A percentile compares a stretch with the other conserved stretches of the same genome.
Evolutionary conservation across 2,797 vertebrate genomes (phyloP).

Genomic region (Helarctos malayanus): DNA sequence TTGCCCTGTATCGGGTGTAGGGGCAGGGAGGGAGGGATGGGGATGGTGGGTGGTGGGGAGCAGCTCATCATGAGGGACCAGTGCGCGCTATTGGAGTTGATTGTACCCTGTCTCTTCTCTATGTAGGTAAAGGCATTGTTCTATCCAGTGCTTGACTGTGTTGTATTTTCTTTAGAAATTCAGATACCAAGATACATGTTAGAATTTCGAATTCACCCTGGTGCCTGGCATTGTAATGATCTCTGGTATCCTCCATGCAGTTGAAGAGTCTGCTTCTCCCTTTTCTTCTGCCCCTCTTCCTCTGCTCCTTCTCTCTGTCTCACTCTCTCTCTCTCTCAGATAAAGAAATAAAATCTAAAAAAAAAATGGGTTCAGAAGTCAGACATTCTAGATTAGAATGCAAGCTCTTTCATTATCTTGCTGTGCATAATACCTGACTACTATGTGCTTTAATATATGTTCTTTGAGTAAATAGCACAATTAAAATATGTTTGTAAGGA

Average conservation of each 20-base stretch:
- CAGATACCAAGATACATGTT: not conserved
- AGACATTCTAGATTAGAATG: not conserved
- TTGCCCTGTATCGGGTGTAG: not conserved
- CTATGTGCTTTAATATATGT: not conserved
- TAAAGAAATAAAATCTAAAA: too few relatives aligned
- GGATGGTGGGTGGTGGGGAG: fast-evolving
- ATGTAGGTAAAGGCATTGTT: not conserved
- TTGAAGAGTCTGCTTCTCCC: not conserved
- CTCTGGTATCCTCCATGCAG: not conserved
- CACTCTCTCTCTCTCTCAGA: too few relatives aligned
- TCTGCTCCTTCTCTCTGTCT: too few relatives aligned
- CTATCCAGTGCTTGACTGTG: not conserved
- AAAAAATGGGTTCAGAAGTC: not conserved
- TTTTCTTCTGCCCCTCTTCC: too few relatives aligned
- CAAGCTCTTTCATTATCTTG: not conserved
- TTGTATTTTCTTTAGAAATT: not conserved
- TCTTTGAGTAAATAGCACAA: not conserved
- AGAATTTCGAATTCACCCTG: not conserved
- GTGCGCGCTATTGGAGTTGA: too few relatives aligned
- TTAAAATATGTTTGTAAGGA: not conserved
- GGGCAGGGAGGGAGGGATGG: not conserved
- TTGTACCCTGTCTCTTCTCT: not conserved
- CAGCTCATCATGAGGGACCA: not conserved
- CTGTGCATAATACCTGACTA: not conserved
- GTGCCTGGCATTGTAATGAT: not conserved